Evolutionary conservation across 2,797 vertebrate species (phyloP).

Genomic region (Sternarchorhynchus goeldii): DNA sequence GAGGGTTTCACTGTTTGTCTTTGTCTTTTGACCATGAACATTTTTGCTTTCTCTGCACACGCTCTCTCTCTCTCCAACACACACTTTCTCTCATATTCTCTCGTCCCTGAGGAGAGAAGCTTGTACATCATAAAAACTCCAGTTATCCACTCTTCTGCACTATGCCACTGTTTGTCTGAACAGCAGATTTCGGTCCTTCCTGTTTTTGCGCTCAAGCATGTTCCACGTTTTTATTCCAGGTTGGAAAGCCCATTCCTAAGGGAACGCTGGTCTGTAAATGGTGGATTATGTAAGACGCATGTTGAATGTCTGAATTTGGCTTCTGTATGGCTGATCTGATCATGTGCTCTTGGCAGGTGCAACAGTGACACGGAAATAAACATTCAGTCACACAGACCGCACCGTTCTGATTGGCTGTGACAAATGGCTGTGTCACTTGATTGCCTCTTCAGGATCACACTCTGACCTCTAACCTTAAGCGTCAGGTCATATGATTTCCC

Average conservation of each 20-base stretch:
- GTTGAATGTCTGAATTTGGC: not conserved
- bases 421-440: conserved; percentile 1
- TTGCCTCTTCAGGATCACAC: conserved; percentile 1
- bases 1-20: not conserved
- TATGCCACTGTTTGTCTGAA: not conserved
- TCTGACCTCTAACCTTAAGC: conserved; percentile 15
- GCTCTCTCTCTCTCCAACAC: not conserved
- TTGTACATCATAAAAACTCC: not conserved
- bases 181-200: too few species aligned
- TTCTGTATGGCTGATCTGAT: not conserved
- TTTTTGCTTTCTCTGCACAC: not conserved
- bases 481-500: conserved; percentile 14
- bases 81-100: not conserved
- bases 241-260: not conserved
- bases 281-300: not conserved
- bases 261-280: not conserved
- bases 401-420: not conserved
- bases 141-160: not conserved
- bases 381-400: not conserved
- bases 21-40: not conserved
- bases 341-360: not conserved
- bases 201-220: not conserved
- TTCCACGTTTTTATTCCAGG: too few species aligned
- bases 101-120: not conserved
- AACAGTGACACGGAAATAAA: not conserved